Evolutionary conservation across 2,113 vertebrate genomes (phyloP).

Genomic region (Toxotes chatareus): DNA sequence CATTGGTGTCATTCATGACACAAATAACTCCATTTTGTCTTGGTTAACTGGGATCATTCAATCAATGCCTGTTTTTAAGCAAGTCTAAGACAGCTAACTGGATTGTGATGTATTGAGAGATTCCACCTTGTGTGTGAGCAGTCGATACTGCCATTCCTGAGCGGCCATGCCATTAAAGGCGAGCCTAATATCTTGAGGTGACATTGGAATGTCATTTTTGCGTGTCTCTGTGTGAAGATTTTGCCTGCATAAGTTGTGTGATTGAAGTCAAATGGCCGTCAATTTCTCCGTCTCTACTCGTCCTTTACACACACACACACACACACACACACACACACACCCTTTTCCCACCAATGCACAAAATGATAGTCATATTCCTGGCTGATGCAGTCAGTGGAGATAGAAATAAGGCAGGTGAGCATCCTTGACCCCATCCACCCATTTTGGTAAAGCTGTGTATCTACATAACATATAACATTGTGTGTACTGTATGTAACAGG

Average conservation of each 20-base stretch:
- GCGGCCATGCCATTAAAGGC: conserved; percentile 46
- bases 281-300: conserved; percentile 33
- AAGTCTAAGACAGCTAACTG: conserved; percentile 63
- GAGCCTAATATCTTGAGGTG: conserved; percentile 49
- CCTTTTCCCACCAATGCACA: not conserved
- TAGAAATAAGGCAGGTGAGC: not conserved
- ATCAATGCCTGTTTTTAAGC: conserved; percentile 70
- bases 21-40: conserved; percentile 36
- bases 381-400: not conserved
- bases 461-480: not conserved
- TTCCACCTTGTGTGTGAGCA: conserved; percentile 63
- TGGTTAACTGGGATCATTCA: conserved; percentile 60
- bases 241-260: conserved; percentile 27
- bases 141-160: conserved; percentile 65
- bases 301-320: conserved; percentile 41
- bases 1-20: conserved; percentile 45
- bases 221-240: conserved; percentile 11
- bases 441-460: not conserved
- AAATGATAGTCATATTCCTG: conserved; percentile 16
- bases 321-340: conserved; percentile 14
- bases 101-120: conserved; percentile 76
- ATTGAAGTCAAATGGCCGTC: conserved; percentile 33
- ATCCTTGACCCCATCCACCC: not conserved
- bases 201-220: conserved; percentile 64
- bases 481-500: not conserved